Conservation (phyloP, 2,797 vertebrate species). For the Ceryle rudis region DNA sequence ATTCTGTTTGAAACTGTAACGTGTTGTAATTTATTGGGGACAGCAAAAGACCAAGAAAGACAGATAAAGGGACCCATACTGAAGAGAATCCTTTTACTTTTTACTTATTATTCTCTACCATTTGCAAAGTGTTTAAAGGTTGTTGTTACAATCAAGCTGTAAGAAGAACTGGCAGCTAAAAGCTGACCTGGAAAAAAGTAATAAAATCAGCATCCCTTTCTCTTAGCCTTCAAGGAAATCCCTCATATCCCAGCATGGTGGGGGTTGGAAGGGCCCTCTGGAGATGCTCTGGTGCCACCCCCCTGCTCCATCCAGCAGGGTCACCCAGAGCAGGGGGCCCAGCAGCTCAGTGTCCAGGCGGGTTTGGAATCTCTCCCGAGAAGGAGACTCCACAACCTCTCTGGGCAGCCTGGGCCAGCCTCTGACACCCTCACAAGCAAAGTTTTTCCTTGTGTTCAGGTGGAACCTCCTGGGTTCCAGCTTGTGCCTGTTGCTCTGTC, state of each 20-base stretch:
- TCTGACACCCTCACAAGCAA: too few species aligned
- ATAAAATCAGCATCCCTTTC: not conserved
- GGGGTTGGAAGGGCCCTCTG: not conserved
- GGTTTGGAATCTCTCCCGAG: not conserved
- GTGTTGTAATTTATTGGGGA: not conserved
- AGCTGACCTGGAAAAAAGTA: not conserved
- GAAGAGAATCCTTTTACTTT: not conserved
- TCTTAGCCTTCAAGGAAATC: conserved; percentile 10
- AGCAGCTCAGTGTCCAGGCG: too few species aligned
- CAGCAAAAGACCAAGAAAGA: not conserved
- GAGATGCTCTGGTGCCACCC: too few species aligned
- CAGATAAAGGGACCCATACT: not conserved
- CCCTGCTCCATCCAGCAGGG: not conserved
- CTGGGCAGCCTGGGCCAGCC: not conserved
- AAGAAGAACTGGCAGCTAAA: not conserved
- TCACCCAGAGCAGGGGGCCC: not conserved
- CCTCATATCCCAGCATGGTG: not conserved
- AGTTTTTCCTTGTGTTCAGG: not conserved
- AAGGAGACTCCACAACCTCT: not conserved
- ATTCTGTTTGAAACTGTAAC: not conserved
- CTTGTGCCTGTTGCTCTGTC: too few species aligned
- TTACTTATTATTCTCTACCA: not conserved
- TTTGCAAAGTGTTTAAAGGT: not conserved
- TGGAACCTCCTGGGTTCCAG: not conserved
- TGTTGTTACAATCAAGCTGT: not conserved